These are phyloP conservation scores for Odontothrips loti DNA, from an alignment of 2,888 invertebrate genomes.

Conservation along the genomic window DNA sequence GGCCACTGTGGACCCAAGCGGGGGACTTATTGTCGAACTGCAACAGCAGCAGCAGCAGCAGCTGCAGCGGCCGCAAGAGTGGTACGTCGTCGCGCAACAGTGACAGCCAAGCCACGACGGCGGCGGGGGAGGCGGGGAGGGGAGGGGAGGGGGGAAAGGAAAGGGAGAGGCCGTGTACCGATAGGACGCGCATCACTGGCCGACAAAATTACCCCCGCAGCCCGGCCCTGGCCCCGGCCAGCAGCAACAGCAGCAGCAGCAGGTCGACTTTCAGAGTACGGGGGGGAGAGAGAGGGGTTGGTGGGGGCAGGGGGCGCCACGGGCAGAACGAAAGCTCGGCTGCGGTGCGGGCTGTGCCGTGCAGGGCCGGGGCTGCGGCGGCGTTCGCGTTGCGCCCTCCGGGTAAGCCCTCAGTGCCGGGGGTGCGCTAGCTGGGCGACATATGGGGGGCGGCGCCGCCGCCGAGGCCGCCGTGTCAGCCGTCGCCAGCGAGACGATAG, in stretches of 20 bases:
- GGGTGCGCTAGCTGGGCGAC: neutral
- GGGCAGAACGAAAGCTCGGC: neutral
- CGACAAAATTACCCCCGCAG: constrained; percentile 11
- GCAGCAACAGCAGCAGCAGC: neutral
- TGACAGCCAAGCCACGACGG: neutral
- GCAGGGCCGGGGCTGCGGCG: neutral
- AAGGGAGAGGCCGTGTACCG: neutral
- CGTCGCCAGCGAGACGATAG: neutral
- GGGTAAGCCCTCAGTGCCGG: no score
- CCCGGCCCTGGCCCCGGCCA: neutral
- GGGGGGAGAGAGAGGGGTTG: neutral
- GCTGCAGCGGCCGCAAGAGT: neutral
- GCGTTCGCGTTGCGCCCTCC: no score
- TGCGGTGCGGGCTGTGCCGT: neutral
- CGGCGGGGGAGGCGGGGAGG: neutral
- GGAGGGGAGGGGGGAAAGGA: neutral
- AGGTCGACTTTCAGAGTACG: neutral
- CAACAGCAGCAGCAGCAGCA: no score
- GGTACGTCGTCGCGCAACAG: no score
- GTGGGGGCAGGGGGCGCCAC: neutral
- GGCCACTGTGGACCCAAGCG: no score
- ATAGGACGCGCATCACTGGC: constrained; percentile 21
- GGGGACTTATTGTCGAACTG: no score
- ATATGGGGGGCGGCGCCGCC: constrained; percentile 2
- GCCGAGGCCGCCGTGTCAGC: neutral